A percentile compares a stretch with the other conserved stretches of the same genome.
Conservation (phyloP, 2,113 vertebrate genomes). For the Tupaia tana region DNA sequence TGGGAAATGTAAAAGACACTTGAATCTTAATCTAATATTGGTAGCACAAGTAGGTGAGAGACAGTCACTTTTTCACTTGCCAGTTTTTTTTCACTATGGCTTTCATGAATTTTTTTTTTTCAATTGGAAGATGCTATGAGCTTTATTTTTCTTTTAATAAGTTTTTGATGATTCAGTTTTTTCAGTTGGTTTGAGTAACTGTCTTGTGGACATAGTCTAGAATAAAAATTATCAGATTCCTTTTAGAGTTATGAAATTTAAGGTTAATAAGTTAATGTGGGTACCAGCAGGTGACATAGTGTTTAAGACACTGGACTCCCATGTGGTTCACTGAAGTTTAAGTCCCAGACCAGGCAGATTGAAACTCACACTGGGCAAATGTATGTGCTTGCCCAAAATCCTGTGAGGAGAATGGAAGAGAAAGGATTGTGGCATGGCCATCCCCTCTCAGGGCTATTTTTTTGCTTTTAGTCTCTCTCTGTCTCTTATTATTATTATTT, state of each 20-base stretch:
- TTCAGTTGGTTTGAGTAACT: slow-evolving; percentile 22
- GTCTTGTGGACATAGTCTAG: not conserved
- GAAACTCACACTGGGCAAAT: too few species aligned
- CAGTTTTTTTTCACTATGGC: not conserved
- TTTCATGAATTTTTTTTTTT: not conserved
- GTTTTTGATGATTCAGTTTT: slow-evolving; percentile 3
- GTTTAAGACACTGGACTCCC: too few species aligned
- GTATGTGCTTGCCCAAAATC: too few species aligned
- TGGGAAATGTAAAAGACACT: not conserved
- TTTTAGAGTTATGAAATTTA: slow-evolving; percentile 36
- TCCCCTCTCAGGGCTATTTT: too few species aligned
- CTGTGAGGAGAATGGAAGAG: too few species aligned
- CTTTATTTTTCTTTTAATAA: slow-evolving; percentile 40
- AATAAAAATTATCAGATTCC: not conserved
- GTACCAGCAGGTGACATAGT: too few species aligned
- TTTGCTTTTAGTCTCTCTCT: too few species aligned
- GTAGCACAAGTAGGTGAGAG: not conserved
- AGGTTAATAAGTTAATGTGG: slow-evolving; percentile 37
- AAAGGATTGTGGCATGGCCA: too few species aligned
- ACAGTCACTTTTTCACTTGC: not conserved
- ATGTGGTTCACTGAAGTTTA: too few species aligned
- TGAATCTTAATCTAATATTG: not conserved
- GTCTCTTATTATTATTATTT: too few species aligned
- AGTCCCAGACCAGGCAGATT: too few species aligned
- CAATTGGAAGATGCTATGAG: not conserved